Base-by-base conservation (phyloP, 2,797 vertebrate genomes). In the Danio kyathit region DNA sequence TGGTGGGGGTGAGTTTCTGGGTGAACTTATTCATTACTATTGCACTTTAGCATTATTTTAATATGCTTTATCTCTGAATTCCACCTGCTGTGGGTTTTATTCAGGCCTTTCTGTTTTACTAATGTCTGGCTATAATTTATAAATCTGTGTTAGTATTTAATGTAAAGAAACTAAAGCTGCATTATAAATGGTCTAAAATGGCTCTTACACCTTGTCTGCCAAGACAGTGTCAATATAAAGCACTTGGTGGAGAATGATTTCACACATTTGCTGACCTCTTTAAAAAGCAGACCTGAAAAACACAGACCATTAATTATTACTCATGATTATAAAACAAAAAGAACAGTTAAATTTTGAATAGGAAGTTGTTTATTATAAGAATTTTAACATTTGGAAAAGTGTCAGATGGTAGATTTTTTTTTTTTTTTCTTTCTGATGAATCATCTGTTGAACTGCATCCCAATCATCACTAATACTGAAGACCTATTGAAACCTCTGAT, bases 141-240 rank as follows among this genome's bases (percentile, higher is more conserved):
- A 41, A 21, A 52, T 54, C 12, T 54, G 21, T 11, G 54, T 76
- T 11, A 76, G 44, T 65, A 8, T 54, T 56, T 2, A 76, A 76
- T 7, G 19, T 29, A 54, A 65, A n/a, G 12, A 48, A 21, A 44
- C 12, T 40, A 43, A 21, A 12, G 17, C 41, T 52, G 17, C 40
- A 52, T 70, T 51, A 69, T 43, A 38, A 81, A 81, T 60, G 44
- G 38, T 8, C 73, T 11, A 13, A 51, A 54, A 66, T 61, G 29
- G 72, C 19, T 67, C 44, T 17, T 17, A 7, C 0, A 10, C 21
- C 17, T 2, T 29, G 38, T 7, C 12, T 51, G 51, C n/a, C 72
- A 76, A 81, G 64, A 60, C 56, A 43, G 9, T 43, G n/a, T 51
- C 61, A 44, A 56, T 59, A 40, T n/a, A n/a, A 17, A 54, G 8